Base-by-base conservation (phyloP, 2,797 vertebrate genomes). In the Amniataba percoides region DNA sequence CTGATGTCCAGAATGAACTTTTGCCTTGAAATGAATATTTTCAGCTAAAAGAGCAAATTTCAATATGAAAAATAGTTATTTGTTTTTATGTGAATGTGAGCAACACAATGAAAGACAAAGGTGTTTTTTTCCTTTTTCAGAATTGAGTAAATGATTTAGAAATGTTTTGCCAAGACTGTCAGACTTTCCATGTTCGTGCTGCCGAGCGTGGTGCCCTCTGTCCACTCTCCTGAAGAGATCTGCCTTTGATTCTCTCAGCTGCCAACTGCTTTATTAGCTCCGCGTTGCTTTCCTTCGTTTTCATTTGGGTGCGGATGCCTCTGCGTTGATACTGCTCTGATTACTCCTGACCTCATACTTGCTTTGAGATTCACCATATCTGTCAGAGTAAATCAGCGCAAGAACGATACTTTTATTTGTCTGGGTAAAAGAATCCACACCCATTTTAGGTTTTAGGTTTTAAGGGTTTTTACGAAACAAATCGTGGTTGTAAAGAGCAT, bases 261-360 rank as follows among this genome's bases (percentile, higher is more conserved):
- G 27, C 27, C 23, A 11, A 19, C 27, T 59, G 39, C 14, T 58
- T 70, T 45, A 56, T 49, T 43, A 45, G 16, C 59, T 70, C 42
- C 42, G 14, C 27, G 13, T 60, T 53, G 19, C 31, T 49, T 62
- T 13, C 21, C 15, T 36, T 36, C 31, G 48, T 27, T 27, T 66
- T 66, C 23, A 39, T 67, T 56, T 62, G 49, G 34, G 62, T 60
- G 42, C 43, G 25, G 70, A 14, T 34, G 70, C 31, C 49, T 53
- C 27, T 11, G 49, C 19, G 0, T 9, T 49, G 16, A 46, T 16
- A 45, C 25, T 4, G 13, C 34, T 56, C 52, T 14, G 51, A 70
- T 48, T 43, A 67, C 68, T 16, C 39, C 19, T 43, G 36, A 51
- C n/a, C 25, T 11, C 27, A 36, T 12, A 21, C 25, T 39, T 43